Evolutionary conservation across 2,888 invertebrate species (phyloP), one percentile per base, ranked within the genome.

Genomic region (Poecilobothrus nobilitatus): DNA sequence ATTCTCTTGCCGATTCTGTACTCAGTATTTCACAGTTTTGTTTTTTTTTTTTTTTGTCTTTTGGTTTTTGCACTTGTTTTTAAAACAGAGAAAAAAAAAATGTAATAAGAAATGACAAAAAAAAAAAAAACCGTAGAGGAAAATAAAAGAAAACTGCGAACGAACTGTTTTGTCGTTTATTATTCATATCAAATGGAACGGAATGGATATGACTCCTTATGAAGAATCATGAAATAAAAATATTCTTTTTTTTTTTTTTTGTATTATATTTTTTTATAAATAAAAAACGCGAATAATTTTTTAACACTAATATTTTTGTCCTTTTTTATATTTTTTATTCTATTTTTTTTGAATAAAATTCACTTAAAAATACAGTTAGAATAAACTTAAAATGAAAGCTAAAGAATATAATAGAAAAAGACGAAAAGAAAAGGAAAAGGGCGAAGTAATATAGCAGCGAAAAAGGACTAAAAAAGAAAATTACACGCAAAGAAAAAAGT

Each of bases 161-260:
- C 6, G 53, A 53, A 53, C 53, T 53, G 53, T 53, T 53, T 53
- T 53, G 53, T 53, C 53, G 18, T 53, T 53, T 53, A 53, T 53
- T 53, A 53, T 53, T 53, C 53, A 53, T 53, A 53, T 53, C 53
- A 53, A 53, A 53, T 53, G 18, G 53, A 53, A 53, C 15, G 53
- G 53, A 53, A 53, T 53, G 53, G 53, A 53, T 53, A 53, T 53
- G n/a, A 53, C 18, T 53, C 7, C 53, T 53, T 53, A n/a, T 6
- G 53, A 53, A 5, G 53, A 53, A 53, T 53, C n/a, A 53, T 18
- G n/a, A 53, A 18, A 53, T 15, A 41, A 41, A 18, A 53, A 53
- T 53, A 2, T 53, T 37, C 7, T 8, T 37, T 37, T 37, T 37
- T 37, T 8, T 37, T 37, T 37, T 37, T 5, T 34, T 34, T 8